Percentiles rank a stretch among this genome's conserved stretches.
Evolutionary conservation across 2,113 vertebrate species (phyloP).

Genomic region (Tretioscincus oriximinensis): DNA sequence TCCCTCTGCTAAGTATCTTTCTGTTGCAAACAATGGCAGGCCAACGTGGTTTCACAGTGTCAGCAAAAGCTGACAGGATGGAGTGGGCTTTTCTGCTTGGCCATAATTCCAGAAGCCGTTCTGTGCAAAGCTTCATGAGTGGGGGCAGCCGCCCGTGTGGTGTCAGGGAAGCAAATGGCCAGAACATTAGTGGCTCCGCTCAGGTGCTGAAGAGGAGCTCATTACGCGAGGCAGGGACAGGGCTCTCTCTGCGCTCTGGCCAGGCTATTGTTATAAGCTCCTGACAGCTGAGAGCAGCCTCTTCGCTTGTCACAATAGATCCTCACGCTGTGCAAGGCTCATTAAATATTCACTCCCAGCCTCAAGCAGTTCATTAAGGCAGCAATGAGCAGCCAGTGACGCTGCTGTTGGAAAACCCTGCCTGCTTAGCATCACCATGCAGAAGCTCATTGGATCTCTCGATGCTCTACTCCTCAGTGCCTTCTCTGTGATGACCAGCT

Average conservation of each 20-base stretch:
- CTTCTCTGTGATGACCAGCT: slow-evolving; percentile 82
- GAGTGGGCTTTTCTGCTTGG: slow-evolving; percentile 37
- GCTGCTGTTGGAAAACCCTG: slow-evolving; percentile 70
- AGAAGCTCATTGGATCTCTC: slow-evolving; percentile 69
- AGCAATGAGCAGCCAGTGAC: slow-evolving; percentile 72
- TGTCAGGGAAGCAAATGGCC: neutral
- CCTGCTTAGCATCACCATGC: slow-evolving; percentile 74
- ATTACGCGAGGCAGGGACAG: slow-evolving; percentile 40
- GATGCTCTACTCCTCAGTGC: slow-evolving; percentile 70
- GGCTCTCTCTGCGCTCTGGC: slow-evolving; percentile 29
- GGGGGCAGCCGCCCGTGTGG: neutral
- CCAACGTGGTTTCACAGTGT: slow-evolving; percentile 24
- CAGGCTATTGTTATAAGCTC: slow-evolving; percentile 65
- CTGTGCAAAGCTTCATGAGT: neutral
- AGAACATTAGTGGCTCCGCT: slow-evolving; percentile 34
- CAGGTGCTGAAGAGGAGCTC: slow-evolving; percentile 57
- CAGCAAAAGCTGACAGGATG: neutral
- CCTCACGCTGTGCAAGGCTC: slow-evolving; percentile 74
- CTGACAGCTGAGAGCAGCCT: slow-evolving; percentile 73
- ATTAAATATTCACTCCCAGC: slow-evolving; percentile 85
- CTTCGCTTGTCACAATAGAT: slow-evolving; percentile 77
- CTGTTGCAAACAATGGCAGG: slow-evolving; percentile 29
- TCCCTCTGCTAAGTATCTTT: neutral
- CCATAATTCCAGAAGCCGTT: neutral
- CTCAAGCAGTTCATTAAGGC: slow-evolving; percentile 83